Evolutionary conservation across 2,888 invertebrate species (phyloP), one percentile per base, ranked within the genome.

Genomic region (Caenorhabditis becei): DNA sequence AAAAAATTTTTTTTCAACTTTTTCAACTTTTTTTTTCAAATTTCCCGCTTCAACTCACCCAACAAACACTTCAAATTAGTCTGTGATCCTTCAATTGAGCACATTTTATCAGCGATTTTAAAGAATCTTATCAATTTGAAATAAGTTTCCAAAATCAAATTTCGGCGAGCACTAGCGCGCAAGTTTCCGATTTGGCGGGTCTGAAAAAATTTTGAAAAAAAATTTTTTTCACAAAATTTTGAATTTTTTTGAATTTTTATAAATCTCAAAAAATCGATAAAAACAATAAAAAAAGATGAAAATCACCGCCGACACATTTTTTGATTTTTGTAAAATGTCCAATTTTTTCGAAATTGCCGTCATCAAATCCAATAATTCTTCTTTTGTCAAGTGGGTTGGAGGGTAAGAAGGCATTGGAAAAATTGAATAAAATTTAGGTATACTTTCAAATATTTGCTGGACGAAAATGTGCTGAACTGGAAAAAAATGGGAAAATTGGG

Each of bases 31-130:
- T n/a, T n/a, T n/a, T n/a, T n/a, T n/a, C n/a, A n/a, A n/a, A n/a
- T n/a, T n/a, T n/a, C n/a, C n/a, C n/a, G n/a, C n/a, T n/a, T n/a
- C n/a, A n/a, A n/a, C n/a, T 20, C n/a, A 80, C 80, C 74, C 11
- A 80, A 32, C 16, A 80, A 47, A 61, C 80, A 80, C 20, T 65
- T 75, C 66, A 75, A 59, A 66, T 80, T 80, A 8, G 61, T 61
- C 53, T 70, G 65, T 2, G 75, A 75, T 8, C 65, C 70, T 26
- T 80, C 80, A 24, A 80, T 75, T 5, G 75, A 65, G 0, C 70
- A 44, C 70, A 80, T 65, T 26, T 59, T 10, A 54, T 80, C 66
- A 11, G 80, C 62, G 5, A 49, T 26, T 70, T 80, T 75, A n/a
- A 24, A 75, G 2, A 75, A 14, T 24, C 37, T 44, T 3, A 80